Evolutionary conservation across 37 sponge, comb jelly and placozoan species (phyloP), one percentile per base, ranked within the genome.

Genomic region (Halisarca cf. caerulea): DNA sequence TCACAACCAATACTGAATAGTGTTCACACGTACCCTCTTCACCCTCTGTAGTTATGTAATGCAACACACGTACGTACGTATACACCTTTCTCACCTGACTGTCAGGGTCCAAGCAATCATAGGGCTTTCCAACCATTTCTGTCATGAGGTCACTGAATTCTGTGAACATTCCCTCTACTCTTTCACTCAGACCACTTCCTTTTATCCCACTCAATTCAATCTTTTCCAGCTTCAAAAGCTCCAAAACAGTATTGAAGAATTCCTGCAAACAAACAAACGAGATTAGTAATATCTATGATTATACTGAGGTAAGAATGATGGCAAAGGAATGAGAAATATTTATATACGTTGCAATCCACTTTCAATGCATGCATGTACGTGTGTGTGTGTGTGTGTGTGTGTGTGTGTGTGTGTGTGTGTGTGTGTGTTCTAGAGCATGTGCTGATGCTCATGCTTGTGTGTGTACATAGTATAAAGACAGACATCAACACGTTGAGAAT

Each of bases 141-240:
- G 84, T 82, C 66, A 89, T 88, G 27, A 90, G 85, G 30, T 94
- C 93, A 0, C 38, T 78, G 79, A 98, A 98, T 34, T 92, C 89
- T 51, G 27, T 80, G 83, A 92, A 98, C 58, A 98, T 86, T 30
- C 89, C 74, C 28, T 66, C 74, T 18, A 96, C 88, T 69, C 85
- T 74, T 14, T 84, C 84, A 28, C 93, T 80, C 34, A 96, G 88
- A 28, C 74, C 80, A 24, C 80, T 72, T 0, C 96, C 99, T 79
- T 90, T 92, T 55, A 89, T 79, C 8, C 99, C 99, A 66, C 97
- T 88, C 80, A 96, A 86, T 82, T 94, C 96, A 21, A 98, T 61
- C 87, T 98, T 98, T 82, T 98, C 99, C 66, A 98, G 80, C 74
- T 94, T 96, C 60, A 89, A 39, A 55, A 94, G 90, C 85, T 96